These are phyloP conservation scores for Coccyzus lansbergi DNA, from an alignment of 2,797 vertebrate genomes.

Conservation along the genomic window DNA sequence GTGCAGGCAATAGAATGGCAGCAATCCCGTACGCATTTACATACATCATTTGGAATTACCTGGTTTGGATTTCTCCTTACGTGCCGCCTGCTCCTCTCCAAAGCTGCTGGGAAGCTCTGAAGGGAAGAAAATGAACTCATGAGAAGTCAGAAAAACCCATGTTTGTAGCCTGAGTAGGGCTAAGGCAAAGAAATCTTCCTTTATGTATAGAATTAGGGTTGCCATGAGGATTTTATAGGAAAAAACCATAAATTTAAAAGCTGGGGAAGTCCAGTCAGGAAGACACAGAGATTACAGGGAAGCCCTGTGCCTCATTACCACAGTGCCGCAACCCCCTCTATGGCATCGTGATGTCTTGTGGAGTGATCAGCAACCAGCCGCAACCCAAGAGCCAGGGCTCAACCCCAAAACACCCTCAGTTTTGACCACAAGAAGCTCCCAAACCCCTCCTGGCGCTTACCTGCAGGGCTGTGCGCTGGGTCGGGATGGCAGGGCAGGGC, in stretches of 20 bases:
- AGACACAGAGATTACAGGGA: background rate
- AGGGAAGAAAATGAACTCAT: background rate
- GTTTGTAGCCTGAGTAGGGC: background rate
- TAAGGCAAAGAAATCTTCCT: background rate
- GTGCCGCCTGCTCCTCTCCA: accelerated
- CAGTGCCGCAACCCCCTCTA: background rate
- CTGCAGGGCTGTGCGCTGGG: accelerated
- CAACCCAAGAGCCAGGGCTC: background rate
- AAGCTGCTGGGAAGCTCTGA: background rate
- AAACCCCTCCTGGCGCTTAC: background rate
- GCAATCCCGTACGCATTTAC: accelerated
- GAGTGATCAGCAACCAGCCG: background rate
- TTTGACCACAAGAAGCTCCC: background rate
- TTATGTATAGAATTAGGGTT: accelerated
- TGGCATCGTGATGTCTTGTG: accelerated
- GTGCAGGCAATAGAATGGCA: too few relatives aligned
- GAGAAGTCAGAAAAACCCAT: background rate
- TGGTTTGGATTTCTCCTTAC: background rate
- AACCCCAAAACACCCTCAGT: background rate
- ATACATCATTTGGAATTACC: background rate
- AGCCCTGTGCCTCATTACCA: background rate
- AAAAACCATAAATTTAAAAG: background rate
- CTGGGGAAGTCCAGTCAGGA: background rate
- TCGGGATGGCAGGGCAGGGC: background rate
- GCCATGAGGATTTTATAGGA: accelerated